Base-by-base conservation (phyloP, 1,140 invertebrate species). In the Bradysia coprophila region DNA sequence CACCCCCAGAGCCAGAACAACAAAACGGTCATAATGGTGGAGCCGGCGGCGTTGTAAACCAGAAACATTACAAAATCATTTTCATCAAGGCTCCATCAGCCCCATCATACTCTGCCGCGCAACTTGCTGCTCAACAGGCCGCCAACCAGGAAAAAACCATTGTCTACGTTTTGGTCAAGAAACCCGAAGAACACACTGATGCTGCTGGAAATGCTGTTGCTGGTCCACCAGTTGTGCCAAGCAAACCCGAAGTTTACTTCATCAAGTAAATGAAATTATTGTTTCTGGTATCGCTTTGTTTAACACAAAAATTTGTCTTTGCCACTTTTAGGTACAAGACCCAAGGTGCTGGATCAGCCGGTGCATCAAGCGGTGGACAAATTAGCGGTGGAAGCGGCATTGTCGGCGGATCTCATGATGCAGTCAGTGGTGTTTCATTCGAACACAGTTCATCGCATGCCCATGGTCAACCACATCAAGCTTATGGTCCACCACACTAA, bases 131-230 rank as follows among this genome's bases (percentile, higher is more conserved):
- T n/a, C 62, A 80, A 23, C 76, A 79, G 48, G 70, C 75, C 42
- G 81, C 84, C 58, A 80, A 81, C 58, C 79, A 84, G 63, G 79
- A 86, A 60, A 89, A 87, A 68, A 89, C 84, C n/a, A 67, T 87
- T 42, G 83, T 89, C 50, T 89, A 89, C 63, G 84, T 89, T 21
- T 62, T 88, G 59, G 80, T 86, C 44, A 86, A 86, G 73, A 82
- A 77, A 60, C 82, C 79, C 48, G 78, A 86, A 57, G 79, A 84
- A 40, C 73, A 75, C 41, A 78, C 78, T 47, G 77, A 82, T 51
- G 75, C 86, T 60, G 67, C 65, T 50, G 24, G 6, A 28, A 8
- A 6, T 28, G 72, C 86, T 43, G 78, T 80, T 10, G 76, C 78
- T 10, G 66, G 74, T 21, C 70, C 76, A 1, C 81, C 81, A 5